These are phyloP conservation scores for Malurus elegans DNA, from an alignment of 2,113 vertebrate genomes.

Conservation along the genomic window DNA sequence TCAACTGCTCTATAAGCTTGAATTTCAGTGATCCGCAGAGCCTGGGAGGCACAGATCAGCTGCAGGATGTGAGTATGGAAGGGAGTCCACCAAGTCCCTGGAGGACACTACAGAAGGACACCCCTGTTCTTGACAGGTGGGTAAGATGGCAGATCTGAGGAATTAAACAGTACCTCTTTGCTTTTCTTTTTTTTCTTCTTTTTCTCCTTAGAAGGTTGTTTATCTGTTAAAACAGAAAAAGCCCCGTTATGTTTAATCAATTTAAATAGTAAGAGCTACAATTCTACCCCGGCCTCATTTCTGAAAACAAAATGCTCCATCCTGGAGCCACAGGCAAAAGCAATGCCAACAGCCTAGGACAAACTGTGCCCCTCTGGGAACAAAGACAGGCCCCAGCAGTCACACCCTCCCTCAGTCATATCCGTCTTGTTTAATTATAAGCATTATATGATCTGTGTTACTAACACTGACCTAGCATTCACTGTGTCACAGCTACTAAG, in stretches of 20 bases:
- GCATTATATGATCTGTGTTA: not conserved
- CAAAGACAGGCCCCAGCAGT: not conserved
- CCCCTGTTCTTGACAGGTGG: not conserved
- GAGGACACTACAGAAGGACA: not conserved
- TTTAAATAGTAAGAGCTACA: not conserved
- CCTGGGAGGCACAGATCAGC: not conserved
- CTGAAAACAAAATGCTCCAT: not conserved
- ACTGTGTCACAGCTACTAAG: not conserved
- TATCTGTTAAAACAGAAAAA: conserved; percentile 72
- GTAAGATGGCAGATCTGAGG: not conserved
- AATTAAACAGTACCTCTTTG: conserved; percentile 81
- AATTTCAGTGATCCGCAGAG: not conserved
- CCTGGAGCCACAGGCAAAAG: not conserved
- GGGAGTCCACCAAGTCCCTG: not conserved
- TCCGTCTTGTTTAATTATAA: not conserved
- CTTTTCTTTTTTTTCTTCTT: conserved; percentile 93
- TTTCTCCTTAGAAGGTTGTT: conserved; percentile 84
- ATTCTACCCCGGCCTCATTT: not conserved
- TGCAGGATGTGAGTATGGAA: not conserved
- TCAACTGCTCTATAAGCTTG: not conserved
- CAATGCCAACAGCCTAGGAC: not conserved
- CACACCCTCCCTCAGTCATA: not conserved
- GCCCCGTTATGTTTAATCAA: not conserved
- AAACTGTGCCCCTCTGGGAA: not conserved
- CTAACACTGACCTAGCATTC: not conserved